Evolutionary conservation across 2,113 vertebrate species (phyloP).

Genomic region (Plectropomus leopardus): DNA sequence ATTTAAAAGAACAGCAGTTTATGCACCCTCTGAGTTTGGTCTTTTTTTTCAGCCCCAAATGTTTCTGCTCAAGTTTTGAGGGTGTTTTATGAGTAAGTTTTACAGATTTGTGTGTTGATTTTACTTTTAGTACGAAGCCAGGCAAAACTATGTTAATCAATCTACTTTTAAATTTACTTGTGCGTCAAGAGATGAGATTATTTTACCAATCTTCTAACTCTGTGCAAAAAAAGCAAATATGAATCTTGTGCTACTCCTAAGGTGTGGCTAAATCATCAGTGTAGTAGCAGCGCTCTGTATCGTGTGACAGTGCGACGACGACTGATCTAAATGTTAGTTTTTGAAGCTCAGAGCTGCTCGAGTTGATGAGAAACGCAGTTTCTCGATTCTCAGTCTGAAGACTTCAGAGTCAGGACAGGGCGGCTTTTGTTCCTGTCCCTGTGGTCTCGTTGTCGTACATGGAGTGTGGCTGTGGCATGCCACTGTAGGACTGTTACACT

Average conservation of each 20-base stretch:
- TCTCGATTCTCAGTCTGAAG: constrained; percentile 28
- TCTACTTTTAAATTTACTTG: too few relatives aligned
- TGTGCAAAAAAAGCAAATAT: background rate
- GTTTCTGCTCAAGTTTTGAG: too few relatives aligned
- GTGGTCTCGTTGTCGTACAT: constrained; percentile 43
- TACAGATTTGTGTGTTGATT: too few relatives aligned
- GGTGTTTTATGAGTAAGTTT: too few relatives aligned
- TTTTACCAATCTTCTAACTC: background rate
- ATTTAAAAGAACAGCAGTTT: too few relatives aligned
- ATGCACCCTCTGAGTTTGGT: too few relatives aligned
- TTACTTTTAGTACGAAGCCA: too few relatives aligned
- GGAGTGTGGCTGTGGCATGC: constrained; percentile 43
- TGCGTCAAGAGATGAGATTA: background rate
- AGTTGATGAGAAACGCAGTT: constrained; percentile 32
- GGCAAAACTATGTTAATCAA: too few relatives aligned
- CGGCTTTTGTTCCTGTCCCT: constrained; percentile 44
- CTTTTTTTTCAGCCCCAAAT: too few relatives aligned
- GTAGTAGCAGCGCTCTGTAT: background rate
- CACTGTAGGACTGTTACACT: constrained; percentile 46
- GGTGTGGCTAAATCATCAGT: background rate
- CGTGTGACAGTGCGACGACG: background rate
- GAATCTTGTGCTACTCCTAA: background rate
- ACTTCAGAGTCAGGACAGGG: constrained; percentile 46
- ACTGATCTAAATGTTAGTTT: constrained; percentile 18
- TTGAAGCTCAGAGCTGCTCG: background rate